Evolutionary conservation across 2,113 vertebrate genomes (phyloP).

Genomic region (Illadopsis cleaveri): DNA sequence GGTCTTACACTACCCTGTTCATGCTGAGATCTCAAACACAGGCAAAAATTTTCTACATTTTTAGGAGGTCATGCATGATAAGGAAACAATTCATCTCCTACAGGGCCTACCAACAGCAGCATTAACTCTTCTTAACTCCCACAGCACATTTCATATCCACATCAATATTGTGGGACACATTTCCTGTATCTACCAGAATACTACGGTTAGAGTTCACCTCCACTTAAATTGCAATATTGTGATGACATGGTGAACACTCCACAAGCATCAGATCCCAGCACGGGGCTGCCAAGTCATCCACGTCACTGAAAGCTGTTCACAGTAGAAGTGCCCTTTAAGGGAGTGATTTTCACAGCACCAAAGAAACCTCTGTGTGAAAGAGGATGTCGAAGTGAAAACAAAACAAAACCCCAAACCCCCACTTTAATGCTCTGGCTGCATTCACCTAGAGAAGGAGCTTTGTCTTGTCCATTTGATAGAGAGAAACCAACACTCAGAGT

Average conservation of each 20-base stretch:
- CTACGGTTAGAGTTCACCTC: neutral
- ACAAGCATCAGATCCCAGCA: neutral
- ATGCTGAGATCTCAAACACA: conserved; percentile 31
- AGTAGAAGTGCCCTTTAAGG: neutral
- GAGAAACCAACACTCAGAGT: neutral
- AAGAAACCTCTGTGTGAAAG: neutral
- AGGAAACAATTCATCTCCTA: neutral
- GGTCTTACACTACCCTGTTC: neutral
- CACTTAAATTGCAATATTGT: neutral
- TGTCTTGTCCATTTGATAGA: neutral
- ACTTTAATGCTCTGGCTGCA: neutral
- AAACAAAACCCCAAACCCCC: neutral
- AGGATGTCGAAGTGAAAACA: neutral
- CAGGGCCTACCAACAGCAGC: neutral
- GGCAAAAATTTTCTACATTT: conserved; percentile 30
- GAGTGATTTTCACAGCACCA: neutral
- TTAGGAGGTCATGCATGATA: conserved; percentile 21
- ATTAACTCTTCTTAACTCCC: neutral
- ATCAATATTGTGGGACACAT: neutral
- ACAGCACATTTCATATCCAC: neutral
- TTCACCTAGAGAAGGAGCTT: neutral
- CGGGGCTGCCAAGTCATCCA: neutral
- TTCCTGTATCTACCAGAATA: neutral
- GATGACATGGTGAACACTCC: neutral
- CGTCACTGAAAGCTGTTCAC: neutral